Evolutionary conservation across 2,888 invertebrate genomes (phyloP), one percentile per base, ranked within the genome.

Genomic region (Candidula unifasciata): DNA sequence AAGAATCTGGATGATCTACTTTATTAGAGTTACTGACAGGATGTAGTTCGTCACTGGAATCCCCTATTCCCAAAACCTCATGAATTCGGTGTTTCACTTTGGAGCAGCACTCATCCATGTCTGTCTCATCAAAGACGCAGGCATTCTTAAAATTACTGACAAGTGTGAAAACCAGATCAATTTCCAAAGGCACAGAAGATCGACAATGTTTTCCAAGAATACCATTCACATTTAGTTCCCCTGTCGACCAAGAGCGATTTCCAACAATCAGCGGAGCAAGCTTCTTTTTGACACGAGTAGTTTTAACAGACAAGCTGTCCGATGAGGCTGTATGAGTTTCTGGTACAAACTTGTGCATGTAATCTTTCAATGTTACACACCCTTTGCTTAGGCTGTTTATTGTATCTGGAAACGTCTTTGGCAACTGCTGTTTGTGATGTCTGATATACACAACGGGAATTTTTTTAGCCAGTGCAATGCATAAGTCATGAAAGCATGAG

Each of bases 371-470:
- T 66, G 83, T 68, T 27, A 57, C 24, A 24, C 66, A 83, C 16
- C 83, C 83, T 18, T 77, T 44, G 27, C 83, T 77, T n/a, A 27
- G 77, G 44, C 24, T 52, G 18, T 33, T 57, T 27, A 83, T 69
- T 44, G 57, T 77, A 10, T 83, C 69, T 16, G 83, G 52, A 33
- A 83, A 69, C 6, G 57, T 77, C 18, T 83, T 74, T 18, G 76
- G 76, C n/a, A 77, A 54, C 13, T 76, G 35, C 13, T 54, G 24
- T 6, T 73, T 77, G 27, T 68, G 77, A 37, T 57, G n/a, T 54
- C 77, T 64, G 1, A 83, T 77, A 35, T 77, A 83, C 3, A 83
- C 77, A 33, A 83, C n/a, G 2, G 83, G 83, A 54, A 83, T 83
- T 27, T 52, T 77, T n/a, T 33, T 24, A 16, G 68, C 68, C 30